Percentiles rank a stretch among this genome's conserved stretches.
These are phyloP conservation scores for Choristoneura fumiferana DNA, from an alignment of 1,140 invertebrate genomes.

Conservation along the genomic window DNA sequence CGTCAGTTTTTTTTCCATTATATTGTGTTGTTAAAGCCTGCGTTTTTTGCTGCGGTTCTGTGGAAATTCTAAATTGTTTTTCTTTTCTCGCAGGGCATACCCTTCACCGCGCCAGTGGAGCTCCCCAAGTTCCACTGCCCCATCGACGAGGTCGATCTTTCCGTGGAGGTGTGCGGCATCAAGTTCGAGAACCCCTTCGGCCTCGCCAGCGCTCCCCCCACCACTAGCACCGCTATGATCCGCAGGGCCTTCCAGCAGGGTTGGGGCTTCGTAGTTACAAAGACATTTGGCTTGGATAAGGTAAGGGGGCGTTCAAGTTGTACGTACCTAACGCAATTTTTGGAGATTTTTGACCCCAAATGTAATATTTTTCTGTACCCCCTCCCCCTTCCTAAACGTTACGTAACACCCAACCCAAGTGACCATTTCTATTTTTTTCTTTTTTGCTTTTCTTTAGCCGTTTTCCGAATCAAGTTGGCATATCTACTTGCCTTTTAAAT, in stretches of 20 bases:
- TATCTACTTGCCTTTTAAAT: no score
- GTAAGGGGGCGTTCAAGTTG: conserved; percentile 67
- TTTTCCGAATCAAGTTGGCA: no score
- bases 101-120: conserved; percentile 82
- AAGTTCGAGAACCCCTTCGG: conserved; percentile 98
- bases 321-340: background rate
- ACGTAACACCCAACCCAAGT: no score
- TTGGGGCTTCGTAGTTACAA: conserved; percentile 98
- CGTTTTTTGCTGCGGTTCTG: no score
- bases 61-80: no score
- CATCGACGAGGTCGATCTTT: conserved; percentile 96
- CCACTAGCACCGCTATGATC: conserved; percentile 97
- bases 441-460: no score
- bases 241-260: conserved; percentile 95
- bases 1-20: no score
- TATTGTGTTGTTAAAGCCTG: no score
- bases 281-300: conserved; percentile 97
- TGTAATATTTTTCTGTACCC: no score
- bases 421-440: no score
- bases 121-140: conserved; percentile 95
- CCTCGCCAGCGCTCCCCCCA: conserved; percentile 96
- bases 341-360: no score
- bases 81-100: conserved; percentile 75
- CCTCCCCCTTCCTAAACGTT: no score
- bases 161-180: conserved; percentile 94